phyloP scores from a whole-genome alignment of 2,113 vertebrate species.

The Tragelaphus scriptus region DNA sequence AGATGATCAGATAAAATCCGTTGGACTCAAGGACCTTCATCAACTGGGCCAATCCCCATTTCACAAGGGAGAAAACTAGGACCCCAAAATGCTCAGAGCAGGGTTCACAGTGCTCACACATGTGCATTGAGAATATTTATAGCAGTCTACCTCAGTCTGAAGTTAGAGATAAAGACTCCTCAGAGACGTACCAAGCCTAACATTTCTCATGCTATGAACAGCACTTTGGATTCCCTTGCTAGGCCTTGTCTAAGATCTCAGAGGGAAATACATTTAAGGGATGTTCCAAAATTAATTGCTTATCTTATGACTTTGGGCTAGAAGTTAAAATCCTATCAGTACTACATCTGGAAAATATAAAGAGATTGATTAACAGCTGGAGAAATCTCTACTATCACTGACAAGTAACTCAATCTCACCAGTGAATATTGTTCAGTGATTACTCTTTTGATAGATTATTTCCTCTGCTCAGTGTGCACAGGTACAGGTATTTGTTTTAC shows the following conservation, averaged over 20 bases:
- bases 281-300: slow-evolving; percentile 66
- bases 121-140: slow-evolving; percentile 45
- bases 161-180: slow-evolving; percentile 68
- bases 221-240: slow-evolving; percentile 45
- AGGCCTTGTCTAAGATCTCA: slow-evolving; percentile 53
- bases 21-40: slow-evolving; percentile 22
- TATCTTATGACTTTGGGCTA: slow-evolving; percentile 53
- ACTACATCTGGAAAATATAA: slow-evolving; percentile 72
- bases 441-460: slow-evolving; percentile 28
- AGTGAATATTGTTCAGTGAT: slow-evolving; percentile 20
- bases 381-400: slow-evolving; percentile 34
- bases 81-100: background rate
- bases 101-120: background rate
- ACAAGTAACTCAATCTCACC: slow-evolving; percentile 15
- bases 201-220: slow-evolving; percentile 65
- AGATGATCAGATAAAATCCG: slow-evolving; percentile 46
- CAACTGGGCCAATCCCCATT: background rate
- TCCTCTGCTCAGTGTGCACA: background rate
- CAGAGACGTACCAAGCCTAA: slow-evolving; percentile 31
- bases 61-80: slow-evolving; percentile 4
- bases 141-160: slow-evolving; percentile 56
- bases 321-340: slow-evolving; percentile 68
- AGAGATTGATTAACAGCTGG: slow-evolving; percentile 57
- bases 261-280: slow-evolving; percentile 53
- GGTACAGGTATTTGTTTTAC: background rate